A percentile compares a stretch with the other conserved stretches of the same genome.
phyloP scores from a whole-genome alignment of 1,140 invertebrate species.

The Neodiprion virginianus region DNA sequence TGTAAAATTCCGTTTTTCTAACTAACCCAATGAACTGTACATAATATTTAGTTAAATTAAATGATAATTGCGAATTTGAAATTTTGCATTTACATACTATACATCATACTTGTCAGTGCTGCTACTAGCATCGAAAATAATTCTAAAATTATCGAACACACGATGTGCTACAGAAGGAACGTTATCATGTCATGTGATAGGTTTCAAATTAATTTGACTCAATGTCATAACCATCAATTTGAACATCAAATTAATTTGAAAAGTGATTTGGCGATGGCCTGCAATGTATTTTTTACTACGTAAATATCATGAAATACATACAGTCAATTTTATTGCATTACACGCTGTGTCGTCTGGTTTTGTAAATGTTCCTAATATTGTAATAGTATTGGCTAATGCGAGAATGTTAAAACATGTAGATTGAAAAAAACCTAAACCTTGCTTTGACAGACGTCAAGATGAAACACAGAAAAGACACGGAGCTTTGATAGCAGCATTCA shows the following conservation, averaged over 20 bases:
- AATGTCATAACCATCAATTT: neutral
- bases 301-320: conserved; percentile 36
- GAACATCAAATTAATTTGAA: conserved; percentile 32
- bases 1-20: conserved; percentile 37
- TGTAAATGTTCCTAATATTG: conserved; percentile 44
- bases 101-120: conserved; percentile 10
- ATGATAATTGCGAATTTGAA: conserved; percentile 37
- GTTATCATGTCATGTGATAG: neutral
- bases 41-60: conserved; percentile 52
- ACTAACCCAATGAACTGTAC: conserved; percentile 45
- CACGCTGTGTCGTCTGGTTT: conserved; percentile 25
- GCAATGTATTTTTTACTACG: conserved; percentile 36
- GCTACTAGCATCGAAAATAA: neutral
- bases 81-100: conserved; percentile 37
- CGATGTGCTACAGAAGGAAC: neutral
- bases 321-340: conserved; percentile 16
- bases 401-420: neutral
- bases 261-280: conserved; percentile 30
- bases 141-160: neutral
- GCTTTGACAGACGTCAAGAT: neutral
- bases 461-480: neutral
- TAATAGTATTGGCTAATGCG: conserved; percentile 29
- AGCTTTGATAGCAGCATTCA: neutral
- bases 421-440: neutral
- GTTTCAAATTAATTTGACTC: conserved; percentile 27